phyloP scores from a whole-genome alignment of 2,797 vertebrate genomes.

The Halcyon smyrnensis region DNA sequence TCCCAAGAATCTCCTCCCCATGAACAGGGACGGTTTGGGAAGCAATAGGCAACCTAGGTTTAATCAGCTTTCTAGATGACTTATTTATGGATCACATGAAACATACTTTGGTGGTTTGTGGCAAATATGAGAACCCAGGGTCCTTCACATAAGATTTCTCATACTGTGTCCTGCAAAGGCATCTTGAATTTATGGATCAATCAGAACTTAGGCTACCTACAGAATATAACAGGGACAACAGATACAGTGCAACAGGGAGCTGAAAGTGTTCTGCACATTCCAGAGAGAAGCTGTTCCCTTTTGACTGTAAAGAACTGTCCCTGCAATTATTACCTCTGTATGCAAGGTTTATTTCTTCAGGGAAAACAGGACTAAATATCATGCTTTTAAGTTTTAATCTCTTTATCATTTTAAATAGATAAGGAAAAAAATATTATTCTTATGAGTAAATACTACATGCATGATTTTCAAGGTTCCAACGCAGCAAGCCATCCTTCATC shows the following conservation, averaged over 20 bases:
- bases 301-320: neutral
- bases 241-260: neutral
- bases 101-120: fast-evolving
- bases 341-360: neutral
- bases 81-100: neutral
- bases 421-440: neutral
- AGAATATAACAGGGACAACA: neutral
- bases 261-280: neutral
- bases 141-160: neutral
- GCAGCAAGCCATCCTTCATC: neutral
- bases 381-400: neutral
- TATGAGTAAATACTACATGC: neutral
- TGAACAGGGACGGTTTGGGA: neutral
- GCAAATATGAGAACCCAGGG: neutral
- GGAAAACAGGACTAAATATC: neutral
- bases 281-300: neutral
- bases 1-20: neutral
- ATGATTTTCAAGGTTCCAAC: neutral
- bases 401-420: neutral
- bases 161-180: neutral
- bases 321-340: neutral
- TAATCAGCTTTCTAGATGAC: neutral
- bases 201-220: neutral
- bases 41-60: neutral
- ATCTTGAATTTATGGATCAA: neutral